These are phyloP conservation scores for Platysternon megacephalum DNA, from an alignment of 2,113 vertebrate genomes.

Conservation along the genomic window DNA sequence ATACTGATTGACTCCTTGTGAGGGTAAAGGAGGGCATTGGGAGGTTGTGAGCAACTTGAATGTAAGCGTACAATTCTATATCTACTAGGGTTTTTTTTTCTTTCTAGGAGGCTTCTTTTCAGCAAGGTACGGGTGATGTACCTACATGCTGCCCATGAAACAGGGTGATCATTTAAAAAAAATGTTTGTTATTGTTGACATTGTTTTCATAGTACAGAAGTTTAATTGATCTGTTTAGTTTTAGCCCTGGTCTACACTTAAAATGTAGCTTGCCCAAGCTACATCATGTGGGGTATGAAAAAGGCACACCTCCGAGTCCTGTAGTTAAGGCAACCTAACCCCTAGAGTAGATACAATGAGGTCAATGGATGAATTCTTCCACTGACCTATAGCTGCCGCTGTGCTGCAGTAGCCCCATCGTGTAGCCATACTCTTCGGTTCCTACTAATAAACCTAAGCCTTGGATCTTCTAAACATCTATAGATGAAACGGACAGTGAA, in stretches of 20 bases:
- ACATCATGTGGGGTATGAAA: neutral
- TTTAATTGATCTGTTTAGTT: neutral
- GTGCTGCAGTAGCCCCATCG: too few relatives aligned
- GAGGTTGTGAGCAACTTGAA: constrained; percentile 10
- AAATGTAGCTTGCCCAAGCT: neutral
- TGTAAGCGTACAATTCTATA: constrained; percentile 25
- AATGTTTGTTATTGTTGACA: neutral
- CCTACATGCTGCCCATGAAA: neutral
- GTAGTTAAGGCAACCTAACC: neutral
- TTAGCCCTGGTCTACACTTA: neutral
- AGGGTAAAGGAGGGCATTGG: neutral
- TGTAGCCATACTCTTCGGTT: neutral
- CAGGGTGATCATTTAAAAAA: constrained; percentile 1
- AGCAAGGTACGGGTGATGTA: constrained; percentile 10
- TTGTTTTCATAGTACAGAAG: constrained; percentile 4
- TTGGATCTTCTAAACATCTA: constrained; percentile 32
- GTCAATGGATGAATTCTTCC: neutral
- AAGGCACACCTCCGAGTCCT: neutral
- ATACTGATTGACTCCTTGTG: neutral
- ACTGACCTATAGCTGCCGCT: neutral
- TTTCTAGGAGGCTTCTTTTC: neutral
- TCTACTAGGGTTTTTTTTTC: neutral
- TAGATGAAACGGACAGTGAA: constrained; percentile 6
- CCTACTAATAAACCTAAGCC: neutral
- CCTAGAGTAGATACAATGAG: neutral